Base-by-base conservation (phyloP, 1,140 invertebrate species). In the Diabrotica virgifera region DNA sequence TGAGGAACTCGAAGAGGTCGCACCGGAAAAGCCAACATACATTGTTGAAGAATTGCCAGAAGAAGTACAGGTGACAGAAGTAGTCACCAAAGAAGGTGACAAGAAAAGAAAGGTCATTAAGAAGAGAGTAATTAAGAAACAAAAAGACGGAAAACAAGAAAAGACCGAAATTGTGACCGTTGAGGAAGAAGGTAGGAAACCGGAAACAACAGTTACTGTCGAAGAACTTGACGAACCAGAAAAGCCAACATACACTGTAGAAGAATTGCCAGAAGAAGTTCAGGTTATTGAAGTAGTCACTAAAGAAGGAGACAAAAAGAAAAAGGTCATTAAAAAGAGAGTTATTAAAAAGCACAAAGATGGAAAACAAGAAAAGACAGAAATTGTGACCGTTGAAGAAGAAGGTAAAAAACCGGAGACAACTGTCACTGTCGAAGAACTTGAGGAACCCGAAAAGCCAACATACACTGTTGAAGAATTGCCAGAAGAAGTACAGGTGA, bases 141-240 rank as follows among this genome's bases (percentile, higher is more conserved):
- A 62, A 14, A 72, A 62, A 51, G 77, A 74, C 13, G 62, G 69
- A 35, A 75, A 73, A 62, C 67, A 71, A 57, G 70, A 73, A 59
- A 69, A 73, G 5, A 75, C 69, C 0, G 68, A 79, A 72, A 75
- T 79, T 64, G 72, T 75, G 0, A 77, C 70, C 2, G 70, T 77
- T 0, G 73, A 78, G 62, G 76, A 79, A 67, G 68, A 74, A 59
- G 73, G 73, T 10, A 76, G 80, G 63, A 54, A 67, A 55, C 77
- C 77, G 5, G 64, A 67, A 66, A 72, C 59, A 37, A 72, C 52
- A 11, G 70, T 82, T 53, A 51, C 70, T 37, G 74, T 77, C n/a
- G 79, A 82, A 72, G 76, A 80, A 64, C 76, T 80, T 8, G 75
- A 75, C 5, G 70, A 80, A 0, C 77, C 78, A 2, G 73, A 63